Percentiles rank a stretch among this genome's conserved stretches.
These are phyloP conservation scores for Luperina testacea DNA, from an alignment of 2,888 invertebrate species.

Conservation along the genomic window DNA sequence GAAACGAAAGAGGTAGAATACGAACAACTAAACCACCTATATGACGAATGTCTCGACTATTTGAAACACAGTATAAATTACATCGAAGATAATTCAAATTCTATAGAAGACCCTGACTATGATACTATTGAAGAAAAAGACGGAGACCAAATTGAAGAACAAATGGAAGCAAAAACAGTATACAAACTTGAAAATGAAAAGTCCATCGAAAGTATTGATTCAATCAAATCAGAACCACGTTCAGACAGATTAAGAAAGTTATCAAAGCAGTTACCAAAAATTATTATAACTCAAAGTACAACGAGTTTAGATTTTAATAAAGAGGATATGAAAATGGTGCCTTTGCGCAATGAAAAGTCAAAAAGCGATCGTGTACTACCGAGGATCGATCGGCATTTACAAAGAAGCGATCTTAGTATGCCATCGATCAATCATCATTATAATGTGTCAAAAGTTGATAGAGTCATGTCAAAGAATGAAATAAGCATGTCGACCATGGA, in stretches of 20 bases:
- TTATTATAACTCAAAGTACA: conserved; percentile 84
- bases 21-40: conserved; percentile 80
- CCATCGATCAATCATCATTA: conserved; percentile 29
- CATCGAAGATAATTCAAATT: conserved; percentile 28
- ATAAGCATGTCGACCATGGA: conserved; percentile 50
- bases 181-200: conserved; percentile 80
- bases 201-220: conserved; percentile 75
- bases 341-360: conserved; percentile 26
- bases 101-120: conserved; percentile 71
- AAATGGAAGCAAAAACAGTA: conserved; percentile 60
- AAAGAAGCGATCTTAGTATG: conserved; percentile 37
- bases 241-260: conserved; percentile 82
- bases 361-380: conserved; percentile 47
- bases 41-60: conserved; percentile 85
- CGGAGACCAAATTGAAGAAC: conserved; percentile 54
- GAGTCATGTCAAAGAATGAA: conserved; percentile 30
- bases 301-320: conserved; percentile 74
- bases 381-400: conserved; percentile 39
- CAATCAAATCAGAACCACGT: conserved; percentile 73
- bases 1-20: conserved; percentile 72
- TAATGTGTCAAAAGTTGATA: conserved; percentile 16
- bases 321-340: conserved; percentile 31
- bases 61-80: conserved; percentile 67
- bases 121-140: conserved; percentile 65
- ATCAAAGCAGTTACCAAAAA: conserved; percentile 84